Conservation (phyloP, 2,797 vertebrate genomes). For the Sternarchorhynchus goeldii region DNA sequence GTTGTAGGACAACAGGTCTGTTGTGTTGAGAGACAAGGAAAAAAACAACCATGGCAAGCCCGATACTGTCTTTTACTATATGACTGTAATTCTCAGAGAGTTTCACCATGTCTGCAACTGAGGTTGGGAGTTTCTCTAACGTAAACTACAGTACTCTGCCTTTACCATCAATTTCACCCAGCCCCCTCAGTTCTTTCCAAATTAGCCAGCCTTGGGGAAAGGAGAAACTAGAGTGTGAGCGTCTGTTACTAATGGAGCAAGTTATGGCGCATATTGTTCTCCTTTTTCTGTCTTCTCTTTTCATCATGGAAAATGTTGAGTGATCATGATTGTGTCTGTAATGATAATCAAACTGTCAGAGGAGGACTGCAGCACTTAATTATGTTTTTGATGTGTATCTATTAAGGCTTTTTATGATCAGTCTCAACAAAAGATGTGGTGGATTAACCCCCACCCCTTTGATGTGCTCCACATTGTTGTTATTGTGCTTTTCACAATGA, state of each 20-base stretch:
- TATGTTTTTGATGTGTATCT: constrained; percentile 64
- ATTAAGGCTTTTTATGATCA: constrained; percentile 51
- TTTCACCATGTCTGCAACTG: background rate
- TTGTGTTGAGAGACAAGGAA: background rate
- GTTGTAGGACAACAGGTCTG: background rate
- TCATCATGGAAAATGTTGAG: constrained; percentile 48
- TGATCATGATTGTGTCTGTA: constrained; percentile 62
- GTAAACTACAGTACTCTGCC: background rate
- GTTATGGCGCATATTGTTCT: constrained; percentile 28
- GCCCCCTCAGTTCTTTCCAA: background rate
- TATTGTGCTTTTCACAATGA: constrained; percentile 39
- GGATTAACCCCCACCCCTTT: constrained; percentile 36
- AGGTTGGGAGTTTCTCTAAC: background rate
- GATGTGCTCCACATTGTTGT: constrained; percentile 40
- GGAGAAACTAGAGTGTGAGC: constrained; percentile 7
- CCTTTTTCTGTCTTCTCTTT: constrained; percentile 21
- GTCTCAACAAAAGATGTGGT: constrained; percentile 39
- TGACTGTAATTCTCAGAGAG: background rate
- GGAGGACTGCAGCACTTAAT: constrained; percentile 70
- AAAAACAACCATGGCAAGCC: background rate
- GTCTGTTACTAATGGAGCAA: constrained; percentile 21
- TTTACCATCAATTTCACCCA: background rate
- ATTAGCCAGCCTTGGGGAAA: constrained; percentile 7
- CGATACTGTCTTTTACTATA: too few relatives aligned
- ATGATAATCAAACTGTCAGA: constrained; percentile 74